phyloP scores from a whole-genome alignment of 2,113 vertebrate genomes.

The Marmota monax region DNA sequence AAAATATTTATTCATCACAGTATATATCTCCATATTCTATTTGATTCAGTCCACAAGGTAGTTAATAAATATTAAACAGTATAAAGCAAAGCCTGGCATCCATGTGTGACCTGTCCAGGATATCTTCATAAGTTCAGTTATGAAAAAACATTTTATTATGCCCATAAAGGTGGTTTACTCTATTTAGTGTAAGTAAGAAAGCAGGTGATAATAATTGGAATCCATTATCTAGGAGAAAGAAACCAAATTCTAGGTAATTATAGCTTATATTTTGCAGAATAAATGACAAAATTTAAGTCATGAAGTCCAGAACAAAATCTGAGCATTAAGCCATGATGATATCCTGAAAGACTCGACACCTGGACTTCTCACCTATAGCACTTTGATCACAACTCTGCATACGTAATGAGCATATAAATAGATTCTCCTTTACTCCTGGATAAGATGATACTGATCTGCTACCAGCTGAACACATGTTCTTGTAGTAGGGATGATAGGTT shows the following conservation, averaged over 20 bases:
- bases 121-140: not conserved
- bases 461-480: conserved; percentile 61
- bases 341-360: conserved; percentile 9
- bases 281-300: not conserved
- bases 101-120: not conserved
- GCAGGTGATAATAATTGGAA: not conserved
- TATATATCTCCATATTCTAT: not conserved
- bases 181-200: conserved; percentile 10
- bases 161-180: not conserved
- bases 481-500: conserved; percentile 7
- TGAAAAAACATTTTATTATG: not conserved
- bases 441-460: conserved; percentile 16
- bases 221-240: conserved; percentile 3
- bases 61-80: conserved; percentile 11
- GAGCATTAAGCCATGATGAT: not conserved
- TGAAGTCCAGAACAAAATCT: conserved; percentile 34
- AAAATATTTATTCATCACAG: not conserved
- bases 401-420: conserved; percentile 24
- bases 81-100: no score
- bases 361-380: conserved; percentile 16
- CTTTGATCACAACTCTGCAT: conserved; percentile 41
- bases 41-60: not conserved
- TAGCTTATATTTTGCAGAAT: not conserved
- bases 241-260: not conserved
- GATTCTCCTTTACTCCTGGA: conserved; percentile 48